Conservation (phyloP, 1,140 invertebrate species). For the Aphelinus atriplicis region DNA sequence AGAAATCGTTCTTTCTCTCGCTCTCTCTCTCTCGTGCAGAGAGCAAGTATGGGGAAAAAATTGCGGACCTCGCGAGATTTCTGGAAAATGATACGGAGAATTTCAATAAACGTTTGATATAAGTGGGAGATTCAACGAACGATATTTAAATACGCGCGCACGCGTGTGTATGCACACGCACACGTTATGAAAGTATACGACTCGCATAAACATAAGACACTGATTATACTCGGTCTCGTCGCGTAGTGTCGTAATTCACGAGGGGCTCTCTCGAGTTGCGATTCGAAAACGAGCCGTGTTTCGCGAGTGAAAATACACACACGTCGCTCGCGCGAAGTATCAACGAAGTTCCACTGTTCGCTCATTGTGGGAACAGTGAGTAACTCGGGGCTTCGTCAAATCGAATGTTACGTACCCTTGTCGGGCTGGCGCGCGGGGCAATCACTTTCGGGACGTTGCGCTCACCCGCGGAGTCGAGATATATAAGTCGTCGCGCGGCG, state of each 20-base stretch:
- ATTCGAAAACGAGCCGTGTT: no score
- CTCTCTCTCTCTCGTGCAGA: background rate
- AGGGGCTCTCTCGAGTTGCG: background rate
- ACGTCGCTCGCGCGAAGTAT: no score
- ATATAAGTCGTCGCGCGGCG: no score
- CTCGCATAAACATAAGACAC: conserved; percentile 13
- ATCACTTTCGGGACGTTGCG: no score
- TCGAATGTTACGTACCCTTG: no score
- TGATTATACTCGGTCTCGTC: conserved; percentile 19
- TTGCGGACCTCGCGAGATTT: conserved; percentile 15
- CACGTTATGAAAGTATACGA: conserved; percentile 10
- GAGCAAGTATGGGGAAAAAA: conserved; percentile 6
- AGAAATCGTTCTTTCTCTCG: conserved; percentile 13
- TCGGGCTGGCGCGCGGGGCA: no score
- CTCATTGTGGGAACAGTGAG: no score
- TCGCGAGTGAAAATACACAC: no score
- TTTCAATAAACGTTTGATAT: conserved; percentile 34
- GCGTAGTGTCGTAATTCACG: conserved; percentile 10
- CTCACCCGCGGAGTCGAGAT: no score
- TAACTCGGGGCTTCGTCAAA: no score
- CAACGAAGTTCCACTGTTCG: no score
- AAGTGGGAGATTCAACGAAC: background rate
- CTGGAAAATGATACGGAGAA: conserved; percentile 13
- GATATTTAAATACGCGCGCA: background rate
- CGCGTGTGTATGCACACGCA: background rate